phyloP scores from a whole-genome alignment of 2,113 vertebrate species.

The Dascyllus trimaculatus region DNA sequence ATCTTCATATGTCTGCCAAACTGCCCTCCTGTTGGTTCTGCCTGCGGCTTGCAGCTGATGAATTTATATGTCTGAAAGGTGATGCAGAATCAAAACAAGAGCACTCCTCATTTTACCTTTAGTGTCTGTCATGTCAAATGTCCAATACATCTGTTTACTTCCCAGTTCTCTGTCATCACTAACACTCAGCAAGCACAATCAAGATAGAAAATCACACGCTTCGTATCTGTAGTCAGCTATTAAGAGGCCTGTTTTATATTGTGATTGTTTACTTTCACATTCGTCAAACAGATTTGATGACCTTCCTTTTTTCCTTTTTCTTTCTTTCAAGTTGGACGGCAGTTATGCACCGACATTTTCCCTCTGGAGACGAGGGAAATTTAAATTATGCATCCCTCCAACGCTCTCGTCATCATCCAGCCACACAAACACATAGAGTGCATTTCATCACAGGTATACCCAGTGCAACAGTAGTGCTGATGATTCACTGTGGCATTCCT shows the following conservation, averaged over 20 bases:
- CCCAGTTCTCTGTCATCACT: constrained; percentile 1
- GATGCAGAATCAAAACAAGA: background rate
- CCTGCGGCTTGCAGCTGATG: background rate
- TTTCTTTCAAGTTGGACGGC: constrained; percentile 14
- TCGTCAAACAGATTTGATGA: constrained; percentile 9
- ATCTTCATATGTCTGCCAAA: constrained; percentile 12
- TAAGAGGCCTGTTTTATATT: background rate
- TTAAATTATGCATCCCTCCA: constrained; percentile 40
- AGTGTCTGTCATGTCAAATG: background rate
- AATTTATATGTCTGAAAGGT: constrained; percentile 13
- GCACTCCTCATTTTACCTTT: background rate
- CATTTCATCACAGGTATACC: constrained; percentile 41
- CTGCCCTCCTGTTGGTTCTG: background rate
- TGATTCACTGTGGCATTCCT: constrained; percentile 30
- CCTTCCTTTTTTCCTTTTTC: background rate
- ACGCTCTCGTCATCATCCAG: constrained; percentile 29
- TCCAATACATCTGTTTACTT: background rate
- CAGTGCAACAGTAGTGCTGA: constrained; percentile 21
- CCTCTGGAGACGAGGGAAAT: constrained; percentile 20
- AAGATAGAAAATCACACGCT: constrained; percentile 2
- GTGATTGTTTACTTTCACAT: background rate
- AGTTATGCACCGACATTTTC: constrained; percentile 13
- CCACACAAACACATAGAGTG: background rate
- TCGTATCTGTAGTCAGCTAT: background rate
- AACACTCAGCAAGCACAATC: background rate